Evolutionary conservation across 1,140 invertebrate species (phyloP).

Genomic region (Apis florea): DNA sequence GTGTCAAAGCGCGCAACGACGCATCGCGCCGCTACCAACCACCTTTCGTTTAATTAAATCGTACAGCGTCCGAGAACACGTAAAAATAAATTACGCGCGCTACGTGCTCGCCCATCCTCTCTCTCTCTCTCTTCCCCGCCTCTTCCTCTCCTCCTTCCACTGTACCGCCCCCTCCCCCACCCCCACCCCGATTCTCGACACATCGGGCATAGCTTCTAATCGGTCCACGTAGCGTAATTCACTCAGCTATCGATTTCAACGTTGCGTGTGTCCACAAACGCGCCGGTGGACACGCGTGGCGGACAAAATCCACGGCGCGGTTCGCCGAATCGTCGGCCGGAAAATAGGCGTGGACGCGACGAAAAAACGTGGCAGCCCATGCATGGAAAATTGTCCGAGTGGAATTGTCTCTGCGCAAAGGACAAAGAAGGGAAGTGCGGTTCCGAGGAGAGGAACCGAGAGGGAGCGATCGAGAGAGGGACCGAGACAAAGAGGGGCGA

Average conservation of each 20-base stretch:
- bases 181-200: no score
- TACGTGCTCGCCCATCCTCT: no score
- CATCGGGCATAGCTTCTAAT: neutral
- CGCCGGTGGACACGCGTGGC: constrained; percentile 2
- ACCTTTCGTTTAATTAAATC: constrained; percentile 53
- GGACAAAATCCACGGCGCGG: constrained; percentile 52
- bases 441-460: neutral
- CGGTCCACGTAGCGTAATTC: constrained; percentile 5
- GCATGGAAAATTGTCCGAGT: constrained; percentile 68
- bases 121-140: neutral
- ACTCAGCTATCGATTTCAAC: neutral
- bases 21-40: constrained; percentile 12
- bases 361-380: constrained; percentile 66
- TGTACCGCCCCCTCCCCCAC: no score
- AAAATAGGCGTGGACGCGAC: constrained; percentile 68
- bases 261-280: neutral
- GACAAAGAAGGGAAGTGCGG: constrained; percentile 7
- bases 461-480: neutral
- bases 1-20: constrained; percentile 38
- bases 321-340: constrained; percentile 62
- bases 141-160: neutral
- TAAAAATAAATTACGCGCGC: constrained; percentile 34
- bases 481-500: constrained; percentile 19
- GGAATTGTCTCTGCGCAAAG: constrained; percentile 50
- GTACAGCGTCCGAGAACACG: constrained; percentile 32